Base-by-base conservation (phyloP, 1,140 invertebrate species). In the Camponotus pennsylvanicus region DNA sequence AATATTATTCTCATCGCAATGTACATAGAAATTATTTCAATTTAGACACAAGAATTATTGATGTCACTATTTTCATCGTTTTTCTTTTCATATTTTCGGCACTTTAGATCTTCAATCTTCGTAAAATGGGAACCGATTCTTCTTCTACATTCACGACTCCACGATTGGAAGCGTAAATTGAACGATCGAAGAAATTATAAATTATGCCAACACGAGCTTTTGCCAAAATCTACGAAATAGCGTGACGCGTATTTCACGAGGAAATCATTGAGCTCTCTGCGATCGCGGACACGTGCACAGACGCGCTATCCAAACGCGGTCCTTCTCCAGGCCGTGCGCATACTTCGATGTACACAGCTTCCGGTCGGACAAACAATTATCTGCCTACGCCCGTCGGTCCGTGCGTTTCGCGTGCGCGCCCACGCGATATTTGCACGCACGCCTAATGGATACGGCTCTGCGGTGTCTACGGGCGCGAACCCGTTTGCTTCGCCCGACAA, bases 361-460 rank as follows among this genome's bases (percentile, higher is more conserved):
- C 93, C 93, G 93, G 89, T 94, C 88, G 91, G 91, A 90, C 92
- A 93, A 94, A 94, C 93, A 94, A 94, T 94, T 94, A 94, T 92
- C 92, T 91, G 89, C 85, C 84, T 84, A 88, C 84, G 79, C 82
- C 78, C 86, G 86, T 45, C 42, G 8, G 42, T 66, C 32, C 18
- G 87, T 82, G 69, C 78, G 87, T 84, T 90, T 89, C 88, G 91
- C 85, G 82, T 91, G 88, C 83, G 86, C 86, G 75, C 63, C 79
- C 55, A 83, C 85, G 27, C 85, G 88, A 34, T 77, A 86, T 90
- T 87, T 69, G 85, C 78, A 83, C 88, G 83, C 89, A 78, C 75
- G 55, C 49, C 52, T 86, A 70, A 77, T 32, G 67, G 88, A 82
- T 85, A 89, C 86, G 85, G 67, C 82, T 49, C 57, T 79, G 9